Evolutionary conservation across 2,888 invertebrate species (phyloP), one percentile per base, ranked within the genome.

Genomic region (Pyrrhia umbra): DNA sequence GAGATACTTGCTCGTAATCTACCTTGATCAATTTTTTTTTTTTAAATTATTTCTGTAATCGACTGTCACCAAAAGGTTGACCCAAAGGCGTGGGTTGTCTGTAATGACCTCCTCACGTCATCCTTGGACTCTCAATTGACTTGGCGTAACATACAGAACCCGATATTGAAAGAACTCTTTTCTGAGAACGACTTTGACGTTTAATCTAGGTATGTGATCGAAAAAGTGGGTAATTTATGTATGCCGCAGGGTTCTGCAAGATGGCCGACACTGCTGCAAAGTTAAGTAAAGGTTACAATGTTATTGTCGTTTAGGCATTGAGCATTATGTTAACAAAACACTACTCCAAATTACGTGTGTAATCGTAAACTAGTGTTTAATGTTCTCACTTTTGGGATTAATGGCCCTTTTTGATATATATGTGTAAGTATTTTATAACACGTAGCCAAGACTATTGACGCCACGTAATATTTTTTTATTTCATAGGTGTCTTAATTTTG

Each of bases 11-110:
- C 57, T 46, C 59, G 59, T 71, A 58, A 68, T 61, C 49, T 65
- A 42, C 43, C 25, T 27, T 49, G 71, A 66, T 65, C 80, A 59
- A 67, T 58, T 57, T 77, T 66, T 55, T 74, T n/a, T 68, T 57
- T 64, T 58, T 63, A 75, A 75, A 80, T 78, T 68, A 71, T 75
- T 40, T 51, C 39, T 42, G 71, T 80, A 78, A 78, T 75, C 55
- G 57, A 59, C 71, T 80, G 78, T 57, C 78, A 64, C 16, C 20
- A 43, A 75, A 57, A 51, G 71, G 71, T 50, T 68, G 57, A 64
- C 68, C 77, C 73, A 8, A 42, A 51, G 39, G 68, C 78, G 57
- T 66, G 58, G 65, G 65, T 47, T 54, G 42, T 42, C 60, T 57
- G 63, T 71, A 75, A 78, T 65, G 75, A 75, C 63, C 63, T 60